Base-by-base conservation (phyloP, 2,888 invertebrate species). In the Steinernema hermaphroditum region DNA sequence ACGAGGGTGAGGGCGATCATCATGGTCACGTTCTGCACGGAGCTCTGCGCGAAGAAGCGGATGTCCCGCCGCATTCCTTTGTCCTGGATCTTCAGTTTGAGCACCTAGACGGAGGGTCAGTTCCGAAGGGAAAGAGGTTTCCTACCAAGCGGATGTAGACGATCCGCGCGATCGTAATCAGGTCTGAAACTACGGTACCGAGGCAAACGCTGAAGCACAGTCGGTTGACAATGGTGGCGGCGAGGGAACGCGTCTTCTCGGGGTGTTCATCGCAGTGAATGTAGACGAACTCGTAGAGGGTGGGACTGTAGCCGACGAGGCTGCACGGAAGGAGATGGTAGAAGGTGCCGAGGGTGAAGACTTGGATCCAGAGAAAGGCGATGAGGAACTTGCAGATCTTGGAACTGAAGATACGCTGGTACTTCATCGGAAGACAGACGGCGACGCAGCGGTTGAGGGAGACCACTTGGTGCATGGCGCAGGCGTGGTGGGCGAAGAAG, bases 1-100 rank as follows among this genome's bases (percentile, higher is more conserved):
- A 62, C 62, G 1, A 62, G 62, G 16, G 62, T 62, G 16, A 62
- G 29, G 6, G 62, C 62, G 34, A 62, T 62, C 62, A 62, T 62
- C 62, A 62, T 62, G 32, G 62, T 62, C 32, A 62, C 19, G 32
- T 62, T 62, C 62, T 62, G 62, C 16, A 62, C 62, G 16, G 62
- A 62, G 62, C 62, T 62, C 62, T 62, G 62, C 16, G 62, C 62
- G 62, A 62, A 62, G 32, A 62, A 62, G 29, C 62, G 29, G 62
- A 62, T 62, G 32, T 62, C 62, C 16, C 62, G 29, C 2, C 62
- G 62, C 62, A 62, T 62, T 32, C 62, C 62, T 32, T 62, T 62
- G 62, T 62, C 62, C 29, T 62, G 62, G 32, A 62, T 62, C 14
- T 34, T 29, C 6, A 62, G 29, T 27, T 62, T 62, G 4, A 62